Conservation (phyloP, 2,113 vertebrate genomes). For the Melanostigma gelatinosum region DNA sequence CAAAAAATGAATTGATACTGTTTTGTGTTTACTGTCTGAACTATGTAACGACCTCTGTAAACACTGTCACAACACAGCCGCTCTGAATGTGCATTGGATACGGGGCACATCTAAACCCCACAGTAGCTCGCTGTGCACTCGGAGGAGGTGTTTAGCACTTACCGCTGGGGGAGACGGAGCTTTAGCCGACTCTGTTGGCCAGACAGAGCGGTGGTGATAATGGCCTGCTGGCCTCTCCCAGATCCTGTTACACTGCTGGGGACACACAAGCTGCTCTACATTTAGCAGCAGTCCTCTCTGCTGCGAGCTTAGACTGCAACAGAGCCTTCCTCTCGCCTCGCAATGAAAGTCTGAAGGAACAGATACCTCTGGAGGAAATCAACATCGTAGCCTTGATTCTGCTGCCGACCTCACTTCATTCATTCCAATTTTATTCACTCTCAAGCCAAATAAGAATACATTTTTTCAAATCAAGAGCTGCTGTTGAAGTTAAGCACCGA, state of each 20-base stretch:
- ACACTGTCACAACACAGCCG: slow-evolving; percentile 21
- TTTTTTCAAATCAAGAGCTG: background rate
- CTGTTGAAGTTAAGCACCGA: background rate
- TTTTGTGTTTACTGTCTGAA: slow-evolving; percentile 7
- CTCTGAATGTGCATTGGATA: slow-evolving; percentile 23
- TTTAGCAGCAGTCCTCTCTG: slow-evolving; percentile 63
- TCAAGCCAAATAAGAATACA: background rate
- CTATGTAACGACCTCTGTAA: slow-evolving; percentile 24
- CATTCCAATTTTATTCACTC: background rate
- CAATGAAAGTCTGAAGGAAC: slow-evolving; percentile 38
- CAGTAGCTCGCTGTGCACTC: slow-evolving; percentile 38
- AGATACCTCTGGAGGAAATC: slow-evolving; percentile 33
- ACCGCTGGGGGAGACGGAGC: slow-evolving; percentile 46
- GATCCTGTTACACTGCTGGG: slow-evolving; percentile 77
- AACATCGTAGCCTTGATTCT: slow-evolving; percentile 3
- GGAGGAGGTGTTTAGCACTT: slow-evolving; percentile 44
- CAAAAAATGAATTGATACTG: slow-evolving; percentile 15
- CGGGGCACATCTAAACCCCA: background rate
- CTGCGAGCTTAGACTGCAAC: slow-evolving; percentile 57
- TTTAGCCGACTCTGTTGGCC: slow-evolving; percentile 59
- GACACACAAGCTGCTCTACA: slow-evolving; percentile 73
- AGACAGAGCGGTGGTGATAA: slow-evolving; percentile 63
- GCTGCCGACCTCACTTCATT: background rate
- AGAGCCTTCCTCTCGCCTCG: slow-evolving; percentile 53
- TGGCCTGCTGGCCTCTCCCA: slow-evolving; percentile 69